phyloP scores from a whole-genome alignment of 2,888 invertebrate species.

The Danaus chrysippus region DNA sequence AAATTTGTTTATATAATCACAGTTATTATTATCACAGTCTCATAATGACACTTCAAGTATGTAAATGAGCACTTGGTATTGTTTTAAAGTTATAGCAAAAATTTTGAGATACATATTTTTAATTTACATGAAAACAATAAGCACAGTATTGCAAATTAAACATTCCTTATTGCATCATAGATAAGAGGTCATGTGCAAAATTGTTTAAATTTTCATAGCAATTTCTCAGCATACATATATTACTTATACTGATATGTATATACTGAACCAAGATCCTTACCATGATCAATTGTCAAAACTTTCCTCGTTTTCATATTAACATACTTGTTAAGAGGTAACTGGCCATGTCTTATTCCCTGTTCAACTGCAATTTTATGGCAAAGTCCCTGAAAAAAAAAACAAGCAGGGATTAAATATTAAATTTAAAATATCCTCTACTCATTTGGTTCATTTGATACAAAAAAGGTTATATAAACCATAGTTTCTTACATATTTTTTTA shows the following conservation, averaged over 20 bases:
- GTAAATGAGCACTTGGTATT: no score
- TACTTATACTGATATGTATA: not conserved
- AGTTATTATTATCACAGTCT: no score
- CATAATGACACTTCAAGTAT: no score
- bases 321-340: constrained; percentile 93
- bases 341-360: constrained; percentile 88
- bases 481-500: not conserved
- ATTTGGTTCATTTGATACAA: no score
- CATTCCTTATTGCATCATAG: no score
- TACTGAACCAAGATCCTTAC: constrained; percentile 60
- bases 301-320: constrained; percentile 94
- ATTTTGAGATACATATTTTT: no score
- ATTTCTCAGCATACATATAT: not conserved
- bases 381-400: constrained; percentile 81
- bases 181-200: no score
- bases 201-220: no score
- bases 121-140: no score
- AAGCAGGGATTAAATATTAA: constrained; percentile 11
- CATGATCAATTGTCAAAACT: constrained; percentile 97
- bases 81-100: no score
- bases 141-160: no score
- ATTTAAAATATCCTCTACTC: not conserved
- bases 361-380: constrained; percentile 90
- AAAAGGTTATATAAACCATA: not conserved
- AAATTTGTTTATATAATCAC: no score